A percentile compares a stretch with the other conserved stretches of the same genome.
phyloP scores from a whole-genome alignment of 30 jellyfish, hydroid and myxozoan species.

The Aurelia sp. region DNA sequence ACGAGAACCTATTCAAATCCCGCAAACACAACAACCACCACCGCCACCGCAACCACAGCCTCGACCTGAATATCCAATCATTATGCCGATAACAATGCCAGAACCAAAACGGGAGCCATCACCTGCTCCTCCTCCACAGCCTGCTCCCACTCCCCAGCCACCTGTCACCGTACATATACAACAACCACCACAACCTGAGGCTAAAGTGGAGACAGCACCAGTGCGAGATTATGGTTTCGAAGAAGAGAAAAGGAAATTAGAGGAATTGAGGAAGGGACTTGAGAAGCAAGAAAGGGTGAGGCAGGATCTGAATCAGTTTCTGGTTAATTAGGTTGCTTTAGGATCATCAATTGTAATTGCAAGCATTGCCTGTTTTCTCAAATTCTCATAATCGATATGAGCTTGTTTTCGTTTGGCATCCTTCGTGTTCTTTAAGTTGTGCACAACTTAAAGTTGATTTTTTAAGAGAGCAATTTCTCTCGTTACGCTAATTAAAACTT shows the following conservation, averaged over 20 bases:
- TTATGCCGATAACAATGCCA: slow-evolving; percentile 48
- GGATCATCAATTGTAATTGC: no score
- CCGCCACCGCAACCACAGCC: slow-evolving; percentile 50
- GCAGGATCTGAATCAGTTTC: no score
- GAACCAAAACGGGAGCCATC: slow-evolving; percentile 75
- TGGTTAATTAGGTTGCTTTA: no score
- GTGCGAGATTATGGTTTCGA: slow-evolving; percentile 54
- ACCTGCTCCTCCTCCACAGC: slow-evolving; percentile 66
- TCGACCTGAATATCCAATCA: slow-evolving; percentile 55
- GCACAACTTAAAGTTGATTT: no score
- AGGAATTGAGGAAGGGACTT: slow-evolving; percentile 81
- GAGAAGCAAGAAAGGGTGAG: slow-evolving; percentile 89
- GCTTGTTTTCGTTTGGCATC: no score
- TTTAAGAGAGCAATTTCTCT: no score
- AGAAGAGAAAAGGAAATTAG: slow-evolving; percentile 77
- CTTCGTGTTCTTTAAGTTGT: no score
- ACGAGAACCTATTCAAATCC: slow-evolving; percentile 55
- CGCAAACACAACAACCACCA: slow-evolving; percentile 40
- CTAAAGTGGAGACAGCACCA: slow-evolving; percentile 13
- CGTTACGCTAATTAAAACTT: no score
- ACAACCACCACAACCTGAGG: slow-evolving; percentile 61
- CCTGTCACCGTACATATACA: slow-evolving; percentile 74
- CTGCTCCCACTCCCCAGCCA: slow-evolving; percentile 72
- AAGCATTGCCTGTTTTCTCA: no score
- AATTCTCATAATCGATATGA: no score